Evolutionary conservation across 2,113 vertebrate genomes (phyloP).

Genomic region (Neolamprologus caudopunctatus): DNA sequence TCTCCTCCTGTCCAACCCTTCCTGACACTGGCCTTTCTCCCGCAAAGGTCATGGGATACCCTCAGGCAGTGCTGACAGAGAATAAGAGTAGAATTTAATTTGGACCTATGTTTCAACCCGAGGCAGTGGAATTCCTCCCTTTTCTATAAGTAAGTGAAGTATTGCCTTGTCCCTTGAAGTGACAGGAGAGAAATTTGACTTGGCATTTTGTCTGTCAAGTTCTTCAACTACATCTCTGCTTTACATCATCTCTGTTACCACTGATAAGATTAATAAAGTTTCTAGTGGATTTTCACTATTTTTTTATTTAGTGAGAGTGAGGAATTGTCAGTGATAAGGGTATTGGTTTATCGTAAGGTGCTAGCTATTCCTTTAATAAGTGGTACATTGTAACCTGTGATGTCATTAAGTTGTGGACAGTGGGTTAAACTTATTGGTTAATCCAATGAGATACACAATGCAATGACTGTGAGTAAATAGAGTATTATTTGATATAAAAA

Average conservation of each 20-base stretch:
- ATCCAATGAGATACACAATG: not conserved
- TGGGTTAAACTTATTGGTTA: not conserved
- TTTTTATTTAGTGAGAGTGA: not conserved
- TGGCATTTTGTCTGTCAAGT: constrained; percentile 1
- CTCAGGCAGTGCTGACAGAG: constrained; percentile 3
- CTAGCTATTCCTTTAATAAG: not conserved
- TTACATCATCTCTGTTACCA: not conserved
- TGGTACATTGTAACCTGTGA: not conserved
- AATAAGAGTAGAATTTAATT: constrained; percentile 40
- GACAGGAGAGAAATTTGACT: not conserved
- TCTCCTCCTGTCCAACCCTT: not conserved
- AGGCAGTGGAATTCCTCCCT: constrained; percentile 15
- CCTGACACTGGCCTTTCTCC: constrained; percentile 20
- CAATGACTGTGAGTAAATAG: not conserved
- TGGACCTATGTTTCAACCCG: constrained; percentile 31
- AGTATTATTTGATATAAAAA: not conserved
- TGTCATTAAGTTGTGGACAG: not conserved
- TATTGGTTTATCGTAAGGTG: not conserved
- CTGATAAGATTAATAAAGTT: constrained; percentile 3
- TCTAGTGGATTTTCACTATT: not conserved
- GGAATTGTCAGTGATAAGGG: not conserved
- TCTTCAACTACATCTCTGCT: not conserved
- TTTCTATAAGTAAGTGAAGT: constrained; percentile 34
- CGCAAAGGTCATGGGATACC: constrained; percentile 26
- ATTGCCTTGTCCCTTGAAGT: constrained; percentile 1